Evolutionary conservation across 2,797 vertebrate genomes (phyloP).

Genomic region (Setipinna tenuifilis): DNA sequence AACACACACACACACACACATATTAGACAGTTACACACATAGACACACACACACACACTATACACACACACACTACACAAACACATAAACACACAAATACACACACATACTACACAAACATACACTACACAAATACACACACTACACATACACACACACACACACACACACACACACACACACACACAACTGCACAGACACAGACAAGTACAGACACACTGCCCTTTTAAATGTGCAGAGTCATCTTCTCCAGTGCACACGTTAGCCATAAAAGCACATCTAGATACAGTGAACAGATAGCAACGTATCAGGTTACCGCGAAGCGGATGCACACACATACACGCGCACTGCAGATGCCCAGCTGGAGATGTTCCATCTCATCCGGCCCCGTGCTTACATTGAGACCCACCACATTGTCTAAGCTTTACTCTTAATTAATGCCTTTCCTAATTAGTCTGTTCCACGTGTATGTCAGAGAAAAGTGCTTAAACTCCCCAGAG

Average conservation of each 20-base stretch:
- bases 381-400: not conserved
- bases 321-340: not conserved
- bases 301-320: slow-evolving; percentile 19
- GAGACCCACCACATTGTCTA: not conserved
- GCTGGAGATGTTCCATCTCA: not conserved
- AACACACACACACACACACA: slow-evolving; percentile 7
- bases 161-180: too few species aligned
- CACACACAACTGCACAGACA: too few species aligned
- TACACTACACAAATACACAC: too few species aligned
- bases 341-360: slow-evolving; percentile 4
- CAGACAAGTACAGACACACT: not conserved
- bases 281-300: slow-evolving; percentile 30
- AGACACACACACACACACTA: too few species aligned
- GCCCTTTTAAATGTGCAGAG: not conserved
- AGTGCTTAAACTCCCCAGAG: not conserved
- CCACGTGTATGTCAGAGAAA: not conserved
- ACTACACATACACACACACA: too few species aligned
- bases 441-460: not conserved
- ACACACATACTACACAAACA: too few species aligned
- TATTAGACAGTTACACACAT: too few species aligned
- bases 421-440: not conserved
- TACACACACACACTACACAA: too few species aligned
- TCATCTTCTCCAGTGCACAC: not conserved
- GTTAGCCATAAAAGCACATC: not conserved
- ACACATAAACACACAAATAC: too few species aligned